Percentiles rank a stretch among this genome's conserved stretches.
Evolutionary conservation across 2,888 invertebrate species (phyloP).

Genomic region (Drymonia ruficornis): DNA sequence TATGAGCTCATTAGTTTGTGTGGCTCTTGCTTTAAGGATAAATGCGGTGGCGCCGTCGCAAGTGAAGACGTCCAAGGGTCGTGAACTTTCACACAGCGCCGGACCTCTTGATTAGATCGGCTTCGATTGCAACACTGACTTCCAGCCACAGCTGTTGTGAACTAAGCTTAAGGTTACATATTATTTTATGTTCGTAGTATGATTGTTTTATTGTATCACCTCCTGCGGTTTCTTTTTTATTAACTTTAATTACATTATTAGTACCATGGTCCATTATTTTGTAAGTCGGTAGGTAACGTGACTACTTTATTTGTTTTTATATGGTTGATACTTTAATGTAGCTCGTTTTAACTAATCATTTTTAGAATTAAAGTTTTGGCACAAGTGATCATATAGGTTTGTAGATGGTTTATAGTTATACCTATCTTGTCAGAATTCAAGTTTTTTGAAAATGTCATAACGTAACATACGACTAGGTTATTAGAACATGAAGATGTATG

Average conservation of each 20-base stretch:
- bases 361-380: too few relatives aligned
- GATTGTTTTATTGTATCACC: background rate
- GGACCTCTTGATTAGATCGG: constrained; percentile 44
- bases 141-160: constrained; percentile 26
- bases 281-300: too few relatives aligned
- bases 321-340: too few relatives aligned
- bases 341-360: too few relatives aligned
- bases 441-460: too few relatives aligned
- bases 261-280: background rate
- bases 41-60: constrained; percentile 23
- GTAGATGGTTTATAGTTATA: too few relatives aligned
- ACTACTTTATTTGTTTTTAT: too few relatives aligned
- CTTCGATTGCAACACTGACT: constrained; percentile 38
- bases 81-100: constrained; percentile 39
- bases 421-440: too few relatives aligned
- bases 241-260: background rate
- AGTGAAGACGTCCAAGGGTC: constrained; percentile 33
- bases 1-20: background rate
- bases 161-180: constrained; percentile 10
- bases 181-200: background rate
- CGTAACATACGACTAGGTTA: constrained; percentile 20
- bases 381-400: too few relatives aligned
- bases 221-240: background rate
- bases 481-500: constrained; percentile 36
- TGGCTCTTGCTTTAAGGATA: constrained; percentile 11